Conservation (phyloP, 2,797 vertebrate genomes). For the Phalanger gymnotis region DNA sequence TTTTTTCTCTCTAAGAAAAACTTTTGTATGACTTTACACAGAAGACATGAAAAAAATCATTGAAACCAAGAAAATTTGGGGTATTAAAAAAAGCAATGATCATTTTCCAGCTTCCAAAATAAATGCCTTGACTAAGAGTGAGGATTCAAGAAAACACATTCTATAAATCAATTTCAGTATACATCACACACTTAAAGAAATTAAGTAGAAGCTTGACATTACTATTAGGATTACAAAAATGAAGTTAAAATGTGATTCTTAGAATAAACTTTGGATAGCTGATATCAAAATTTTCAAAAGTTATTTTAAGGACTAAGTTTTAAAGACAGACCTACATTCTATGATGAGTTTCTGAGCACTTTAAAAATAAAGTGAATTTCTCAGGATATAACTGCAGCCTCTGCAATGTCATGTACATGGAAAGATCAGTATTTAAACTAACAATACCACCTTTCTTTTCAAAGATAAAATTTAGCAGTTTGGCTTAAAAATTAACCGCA, state of each 20-base stretch:
- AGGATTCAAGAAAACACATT: neutral
- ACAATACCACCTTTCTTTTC: slow-evolving; percentile 17
- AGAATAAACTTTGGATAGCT: neutral
- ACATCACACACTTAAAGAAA: too few species aligned
- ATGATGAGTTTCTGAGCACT: slow-evolving; percentile 1
- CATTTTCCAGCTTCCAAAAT: slow-evolving; percentile 33
- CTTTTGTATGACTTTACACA: slow-evolving; percentile 30
- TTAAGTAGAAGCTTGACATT: too few species aligned
- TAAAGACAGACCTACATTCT: too few species aligned
- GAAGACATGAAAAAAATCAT: slow-evolving; percentile 27
- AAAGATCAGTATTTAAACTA: slow-evolving; percentile 55
- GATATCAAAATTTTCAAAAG: neutral
- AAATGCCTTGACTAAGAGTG: slow-evolving; percentile 24
- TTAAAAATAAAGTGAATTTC: slow-evolving; percentile 42
- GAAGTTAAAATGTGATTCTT: neutral
- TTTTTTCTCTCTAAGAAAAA: slow-evolving; percentile 31
- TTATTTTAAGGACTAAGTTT: too few species aligned
- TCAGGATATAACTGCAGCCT: slow-evolving; percentile 21
- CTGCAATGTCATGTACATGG: slow-evolving; percentile 27
- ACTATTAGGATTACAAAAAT: too few species aligned
- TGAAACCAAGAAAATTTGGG: slow-evolving; percentile 1
- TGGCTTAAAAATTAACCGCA: slow-evolving; percentile 42
- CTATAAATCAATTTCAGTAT: too few species aligned
- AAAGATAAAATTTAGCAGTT: slow-evolving; percentile 34
- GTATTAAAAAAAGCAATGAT: neutral